A percentile compares a stretch with the other conserved stretches of the same genome.
Conservation (phyloP, 2,888 invertebrate genomes). For the Creontiades dilutus region DNA sequence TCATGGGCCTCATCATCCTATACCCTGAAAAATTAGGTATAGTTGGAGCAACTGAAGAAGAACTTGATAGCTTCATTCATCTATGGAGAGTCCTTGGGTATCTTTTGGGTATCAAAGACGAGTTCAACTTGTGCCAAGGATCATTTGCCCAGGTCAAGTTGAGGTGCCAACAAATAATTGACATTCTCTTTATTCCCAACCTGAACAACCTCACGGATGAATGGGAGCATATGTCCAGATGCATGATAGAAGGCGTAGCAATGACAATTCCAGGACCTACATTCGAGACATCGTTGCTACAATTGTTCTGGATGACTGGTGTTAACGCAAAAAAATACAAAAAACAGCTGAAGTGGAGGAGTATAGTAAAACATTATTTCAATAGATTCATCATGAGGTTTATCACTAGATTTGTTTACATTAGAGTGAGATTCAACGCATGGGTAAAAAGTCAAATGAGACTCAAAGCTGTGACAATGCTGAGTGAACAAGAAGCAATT, state of each 20-base stretch:
- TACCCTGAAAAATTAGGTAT: conserved; percentile 79
- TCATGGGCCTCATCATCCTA: conserved; percentile 79
- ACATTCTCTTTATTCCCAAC: conserved; percentile 78
- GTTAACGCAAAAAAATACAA: conserved; percentile 4
- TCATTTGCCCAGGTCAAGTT: conserved; percentile 77
- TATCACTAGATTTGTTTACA: conserved; percentile 18
- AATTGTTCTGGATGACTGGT: conserved; percentile 65
- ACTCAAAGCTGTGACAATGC: conserved; percentile 33
- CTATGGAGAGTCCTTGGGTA: conserved; percentile 81
- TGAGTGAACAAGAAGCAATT: background rate
- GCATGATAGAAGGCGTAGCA: conserved; percentile 77
- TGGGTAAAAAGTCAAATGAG: conserved; percentile 57
- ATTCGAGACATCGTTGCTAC: conserved; percentile 52
- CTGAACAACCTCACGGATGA: conserved; percentile 77
- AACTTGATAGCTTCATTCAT: conserved; percentile 80
- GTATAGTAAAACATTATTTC: conserved; percentile 30
- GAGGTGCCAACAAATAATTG: conserved; percentile 77
- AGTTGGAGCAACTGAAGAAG: conserved; percentile 78
- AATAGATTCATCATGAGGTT: conserved; percentile 40
- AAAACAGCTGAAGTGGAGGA: conserved; percentile 18
- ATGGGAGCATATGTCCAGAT: conserved; percentile 79
- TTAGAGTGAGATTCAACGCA: conserved; percentile 37
- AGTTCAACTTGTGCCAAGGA: conserved; percentile 79
- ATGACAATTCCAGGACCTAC: conserved; percentile 53
- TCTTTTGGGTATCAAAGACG: conserved; percentile 79